Evolutionary conservation across 37 sponge, comb jelly and placozoan species (phyloP).

Genomic region (Ianthella basta): DNA sequence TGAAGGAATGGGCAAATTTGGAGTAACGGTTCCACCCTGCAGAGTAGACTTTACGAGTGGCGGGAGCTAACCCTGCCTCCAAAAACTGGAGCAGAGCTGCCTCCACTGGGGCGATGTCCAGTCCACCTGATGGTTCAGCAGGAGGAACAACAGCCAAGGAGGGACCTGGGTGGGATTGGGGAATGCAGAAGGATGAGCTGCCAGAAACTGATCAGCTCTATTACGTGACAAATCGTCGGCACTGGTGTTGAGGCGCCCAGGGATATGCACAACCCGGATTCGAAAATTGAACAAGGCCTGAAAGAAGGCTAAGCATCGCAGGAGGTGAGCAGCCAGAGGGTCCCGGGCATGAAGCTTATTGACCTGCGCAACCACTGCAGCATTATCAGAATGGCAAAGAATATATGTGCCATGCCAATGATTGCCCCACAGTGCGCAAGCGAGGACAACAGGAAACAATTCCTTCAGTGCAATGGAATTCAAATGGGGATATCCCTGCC

Average conservation of each 20-base stretch:
- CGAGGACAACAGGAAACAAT: slow-evolving; percentile 37
- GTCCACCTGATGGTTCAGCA: background rate
- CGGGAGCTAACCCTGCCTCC: slow-evolving; percentile 29
- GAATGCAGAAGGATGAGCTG: slow-evolving; percentile 7
- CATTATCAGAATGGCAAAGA: slow-evolving; percentile 26
- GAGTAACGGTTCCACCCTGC: slow-evolving; percentile 22
- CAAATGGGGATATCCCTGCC: background rate
- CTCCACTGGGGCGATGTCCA: slow-evolving; percentile 40
- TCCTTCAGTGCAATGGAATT: slow-evolving; percentile 52
- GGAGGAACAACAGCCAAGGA: background rate
- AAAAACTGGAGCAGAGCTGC: slow-evolving; percentile 1
- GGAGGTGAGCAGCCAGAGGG: slow-evolving; percentile 41
- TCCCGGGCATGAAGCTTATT: slow-evolving; percentile 23
- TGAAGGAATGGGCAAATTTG: background rate
- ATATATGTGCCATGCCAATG: slow-evolving; percentile 33
- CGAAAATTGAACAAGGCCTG: slow-evolving; percentile 25
- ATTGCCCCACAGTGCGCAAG: slow-evolving; percentile 40
- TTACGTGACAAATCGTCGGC: slow-evolving; percentile 26
- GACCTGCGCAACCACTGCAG: slow-evolving; percentile 36
- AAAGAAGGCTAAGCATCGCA: slow-evolving; percentile 52
- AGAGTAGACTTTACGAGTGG: slow-evolving; percentile 17
- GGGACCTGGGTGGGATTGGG: slow-evolving; percentile 11
- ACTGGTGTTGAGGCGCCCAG: slow-evolving; percentile 16
- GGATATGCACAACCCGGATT: slow-evolving; percentile 10
- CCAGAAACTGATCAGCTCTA: slow-evolving; percentile 8